A percentile compares a stretch with the other conserved stretches of the same genome.
Evolutionary conservation across 2,113 vertebrate genomes (phyloP).

Genomic region (Oncorhynchus mykiss): DNA sequence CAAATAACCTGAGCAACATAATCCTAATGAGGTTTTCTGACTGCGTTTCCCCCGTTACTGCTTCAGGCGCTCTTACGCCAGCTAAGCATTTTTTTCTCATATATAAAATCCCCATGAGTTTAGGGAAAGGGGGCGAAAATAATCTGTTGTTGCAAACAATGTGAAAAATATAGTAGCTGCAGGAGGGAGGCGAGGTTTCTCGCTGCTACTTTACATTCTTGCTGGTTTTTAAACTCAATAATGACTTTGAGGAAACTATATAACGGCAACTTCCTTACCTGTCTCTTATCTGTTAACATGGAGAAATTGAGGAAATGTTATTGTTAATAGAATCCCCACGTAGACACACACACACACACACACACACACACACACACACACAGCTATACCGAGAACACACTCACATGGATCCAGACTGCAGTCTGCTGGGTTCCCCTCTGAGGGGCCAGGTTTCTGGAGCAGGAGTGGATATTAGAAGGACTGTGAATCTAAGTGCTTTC

Average conservation of each 20-base stretch:
- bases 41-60: constrained; percentile 56
- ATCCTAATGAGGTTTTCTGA: constrained; percentile 67
- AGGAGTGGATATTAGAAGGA: background rate
- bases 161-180: constrained; percentile 25
- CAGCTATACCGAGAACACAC: background rate
- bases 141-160: constrained; percentile 60
- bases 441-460: background rate
- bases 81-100: constrained; percentile 62
- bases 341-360: background rate
- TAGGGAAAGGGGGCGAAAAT: constrained; percentile 52
- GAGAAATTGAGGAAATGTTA: background rate
- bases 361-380: background rate
- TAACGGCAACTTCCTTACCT: constrained; percentile 15
- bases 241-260: background rate
- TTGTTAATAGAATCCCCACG: constrained; percentile 2
- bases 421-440: background rate
- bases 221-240: constrained; percentile 6
- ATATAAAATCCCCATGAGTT: constrained; percentile 64
- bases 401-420: constrained; percentile 3
- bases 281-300: background rate
- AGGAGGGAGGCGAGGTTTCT: background rate
- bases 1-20: constrained; percentile 11
- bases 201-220: background rate
- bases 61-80: constrained; percentile 54
- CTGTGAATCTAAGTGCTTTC: constrained; percentile 9